Conservation (phyloP, 2,888 invertebrate genomes). For the Macroteleia sp. region DNA sequence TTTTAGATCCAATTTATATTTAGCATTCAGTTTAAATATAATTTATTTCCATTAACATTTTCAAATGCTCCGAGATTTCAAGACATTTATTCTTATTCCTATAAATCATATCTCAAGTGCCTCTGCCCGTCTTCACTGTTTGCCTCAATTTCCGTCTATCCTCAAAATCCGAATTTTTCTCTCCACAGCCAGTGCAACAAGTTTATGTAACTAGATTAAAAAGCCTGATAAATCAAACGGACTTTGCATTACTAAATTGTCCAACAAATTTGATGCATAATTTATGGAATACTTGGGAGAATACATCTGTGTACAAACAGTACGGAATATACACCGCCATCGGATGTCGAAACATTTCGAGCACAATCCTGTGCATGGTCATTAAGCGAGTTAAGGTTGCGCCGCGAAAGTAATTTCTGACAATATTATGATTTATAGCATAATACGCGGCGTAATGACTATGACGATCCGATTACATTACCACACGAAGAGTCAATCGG, state of each 20-base stretch:
- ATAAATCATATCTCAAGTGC: conserved; percentile 16
- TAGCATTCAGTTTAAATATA: conserved; percentile 1
- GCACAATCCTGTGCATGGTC: conserved; percentile 46
- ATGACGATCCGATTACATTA: conserved; percentile 56
- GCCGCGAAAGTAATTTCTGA: conserved; percentile 59
- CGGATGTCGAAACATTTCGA: conserved; percentile 50
- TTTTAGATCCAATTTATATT: no score
- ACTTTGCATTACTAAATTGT: conserved; percentile 18
- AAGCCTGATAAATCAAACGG: conserved; percentile 28
- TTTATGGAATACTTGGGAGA: conserved; percentile 31
- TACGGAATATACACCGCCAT: conserved; percentile 14
- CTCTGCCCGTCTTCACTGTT: conserved; percentile 1
- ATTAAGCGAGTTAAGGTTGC: conserved; percentile 59
- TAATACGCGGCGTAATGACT: conserved; percentile 45
- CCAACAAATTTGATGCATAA: conserved; percentile 39
- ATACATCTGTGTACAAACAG: conserved; percentile 9
- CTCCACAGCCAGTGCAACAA: conserved; percentile 35
- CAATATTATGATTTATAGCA: conserved; percentile 63
- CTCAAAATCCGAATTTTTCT: not conserved
- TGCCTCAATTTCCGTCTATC: conserved; percentile 1
- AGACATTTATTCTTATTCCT: conserved; percentile 10
- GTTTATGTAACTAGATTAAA: conserved; percentile 33
- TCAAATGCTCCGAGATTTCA: conserved; percentile 1
- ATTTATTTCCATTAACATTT: conserved; percentile 25
- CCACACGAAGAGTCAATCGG: conserved; percentile 49